These are phyloP conservation scores for Microctenopoma stevenorrisi DNA, from an alignment of 2,797 vertebrate species.

Conservation along the genomic window DNA sequence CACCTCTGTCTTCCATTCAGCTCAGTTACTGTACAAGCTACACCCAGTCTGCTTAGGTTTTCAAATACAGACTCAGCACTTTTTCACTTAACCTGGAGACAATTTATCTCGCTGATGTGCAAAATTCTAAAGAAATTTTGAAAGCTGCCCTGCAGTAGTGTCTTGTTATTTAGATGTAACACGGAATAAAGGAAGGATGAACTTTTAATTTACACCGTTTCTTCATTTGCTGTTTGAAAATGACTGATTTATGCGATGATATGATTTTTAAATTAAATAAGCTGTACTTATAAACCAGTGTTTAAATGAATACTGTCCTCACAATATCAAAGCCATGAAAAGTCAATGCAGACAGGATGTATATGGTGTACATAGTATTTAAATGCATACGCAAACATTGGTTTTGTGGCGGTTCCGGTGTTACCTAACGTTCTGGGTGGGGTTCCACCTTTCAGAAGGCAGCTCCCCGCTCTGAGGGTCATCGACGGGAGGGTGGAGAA, in stretches of 20 bases:
- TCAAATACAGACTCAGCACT: conserved; percentile 54
- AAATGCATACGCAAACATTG: neutral
- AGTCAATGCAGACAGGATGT: neutral
- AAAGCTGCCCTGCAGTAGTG: conserved; percentile 13
- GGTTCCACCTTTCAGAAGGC: conserved; percentile 98
- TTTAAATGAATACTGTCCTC: neutral
- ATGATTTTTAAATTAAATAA: neutral
- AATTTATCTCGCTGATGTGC: conserved; percentile 38
- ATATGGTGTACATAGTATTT: neutral
- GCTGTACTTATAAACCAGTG: neutral
- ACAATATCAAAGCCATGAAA: neutral
- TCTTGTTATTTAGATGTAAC: conserved; percentile 13
- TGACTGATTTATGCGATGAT: neutral
- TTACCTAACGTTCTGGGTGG: conserved; percentile 98
- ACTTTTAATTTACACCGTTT: neutral
- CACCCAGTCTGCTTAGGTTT: conserved; percentile 36
- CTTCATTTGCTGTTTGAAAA: neutral
- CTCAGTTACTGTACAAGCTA: conserved; percentile 40
- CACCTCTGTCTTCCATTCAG: conserved; percentile 28
- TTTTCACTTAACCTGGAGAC: conserved; percentile 9
- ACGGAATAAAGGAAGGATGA: conserved; percentile 18
- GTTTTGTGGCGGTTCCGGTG: neutral
- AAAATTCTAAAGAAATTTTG: conserved; percentile 31
- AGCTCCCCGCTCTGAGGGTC: conserved; percentile 98
- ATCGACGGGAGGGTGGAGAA: conserved; percentile 97